Evolutionary conservation across 2,888 invertebrate genomes (phyloP).

Genomic region (Drosophila imparisetae): DNA sequence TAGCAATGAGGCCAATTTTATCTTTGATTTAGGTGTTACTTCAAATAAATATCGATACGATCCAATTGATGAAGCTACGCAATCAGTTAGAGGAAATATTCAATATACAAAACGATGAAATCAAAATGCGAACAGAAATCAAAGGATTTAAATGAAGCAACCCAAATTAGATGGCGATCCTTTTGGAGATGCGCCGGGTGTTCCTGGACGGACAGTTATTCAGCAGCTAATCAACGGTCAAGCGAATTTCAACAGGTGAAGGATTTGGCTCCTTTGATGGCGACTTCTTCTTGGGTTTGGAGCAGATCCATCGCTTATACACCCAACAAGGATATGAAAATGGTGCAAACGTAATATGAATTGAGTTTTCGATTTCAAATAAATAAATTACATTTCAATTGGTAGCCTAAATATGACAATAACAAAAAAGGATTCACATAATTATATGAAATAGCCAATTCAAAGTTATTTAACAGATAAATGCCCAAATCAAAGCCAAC

Average conservation of each 20-base stretch:
- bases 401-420: constrained; percentile 12
- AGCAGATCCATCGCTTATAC: too few species aligned
- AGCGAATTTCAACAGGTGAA: neutral
- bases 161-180: neutral
- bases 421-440: constrained; percentile 1
- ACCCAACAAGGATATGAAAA: too few species aligned
- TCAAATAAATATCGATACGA: neutral
- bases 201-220: neutral
- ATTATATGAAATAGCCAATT: constrained; percentile 9
- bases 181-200: neutral
- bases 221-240: neutral
- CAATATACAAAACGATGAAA: neutral
- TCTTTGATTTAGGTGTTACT: too few species aligned
- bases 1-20: too few species aligned
- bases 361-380: neutral
- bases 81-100: neutral
- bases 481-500: constrained; percentile 42
- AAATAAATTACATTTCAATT: neutral
- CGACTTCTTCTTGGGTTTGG: neutral
- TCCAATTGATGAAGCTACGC: neutral
- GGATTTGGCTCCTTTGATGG: neutral
- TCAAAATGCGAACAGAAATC: neutral
- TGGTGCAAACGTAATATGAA: too few species aligned
- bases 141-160: neutral
- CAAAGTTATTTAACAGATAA: constrained; percentile 23